These are phyloP conservation scores for Chascanopsetta lugubris DNA, from an alignment of 2,113 vertebrate genomes.

Conservation along the genomic window DNA sequence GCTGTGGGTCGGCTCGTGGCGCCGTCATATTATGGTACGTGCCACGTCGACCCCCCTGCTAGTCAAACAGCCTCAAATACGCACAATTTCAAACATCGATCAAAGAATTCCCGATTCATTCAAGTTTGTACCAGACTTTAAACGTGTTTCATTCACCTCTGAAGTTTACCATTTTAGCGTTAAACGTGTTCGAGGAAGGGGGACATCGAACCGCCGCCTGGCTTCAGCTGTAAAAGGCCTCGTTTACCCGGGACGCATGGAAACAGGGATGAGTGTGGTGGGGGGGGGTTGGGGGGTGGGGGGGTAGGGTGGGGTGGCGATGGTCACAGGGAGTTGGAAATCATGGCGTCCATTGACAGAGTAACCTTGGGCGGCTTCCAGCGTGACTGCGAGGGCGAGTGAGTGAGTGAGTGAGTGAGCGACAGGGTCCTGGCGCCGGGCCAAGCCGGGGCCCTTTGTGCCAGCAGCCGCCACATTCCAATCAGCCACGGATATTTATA, in stretches of 20 bases:
- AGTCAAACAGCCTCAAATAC: too few species aligned
- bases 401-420: conserved; percentile 70
- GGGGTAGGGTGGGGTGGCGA: conserved; percentile 52
- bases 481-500: conserved; percentile 80
- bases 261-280: conserved; percentile 20
- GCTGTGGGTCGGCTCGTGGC: too few species aligned
- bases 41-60: too few species aligned
- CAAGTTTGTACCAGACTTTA: too few species aligned
- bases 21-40: too few species aligned
- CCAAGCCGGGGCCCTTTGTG: conserved; percentile 78
- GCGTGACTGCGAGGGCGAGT: conserved; percentile 61
- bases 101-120: too few species aligned
- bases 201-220: too few species aligned
- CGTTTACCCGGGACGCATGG: conserved; percentile 24
- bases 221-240: too few species aligned
- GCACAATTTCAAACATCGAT: too few species aligned
- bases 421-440: conserved; percentile 73
- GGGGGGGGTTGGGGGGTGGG: conserved; percentile 46
- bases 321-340: conserved; percentile 68
- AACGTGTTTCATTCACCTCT: too few species aligned
- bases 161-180: too few species aligned
- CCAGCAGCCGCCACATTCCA: conserved; percentile 78
- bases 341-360: conserved; percentile 70
- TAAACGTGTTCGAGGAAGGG: too few species aligned
- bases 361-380: conserved; percentile 81